Conservation (phyloP, 2,797 vertebrate genomes). For the Erithacus rubecula region DNA sequence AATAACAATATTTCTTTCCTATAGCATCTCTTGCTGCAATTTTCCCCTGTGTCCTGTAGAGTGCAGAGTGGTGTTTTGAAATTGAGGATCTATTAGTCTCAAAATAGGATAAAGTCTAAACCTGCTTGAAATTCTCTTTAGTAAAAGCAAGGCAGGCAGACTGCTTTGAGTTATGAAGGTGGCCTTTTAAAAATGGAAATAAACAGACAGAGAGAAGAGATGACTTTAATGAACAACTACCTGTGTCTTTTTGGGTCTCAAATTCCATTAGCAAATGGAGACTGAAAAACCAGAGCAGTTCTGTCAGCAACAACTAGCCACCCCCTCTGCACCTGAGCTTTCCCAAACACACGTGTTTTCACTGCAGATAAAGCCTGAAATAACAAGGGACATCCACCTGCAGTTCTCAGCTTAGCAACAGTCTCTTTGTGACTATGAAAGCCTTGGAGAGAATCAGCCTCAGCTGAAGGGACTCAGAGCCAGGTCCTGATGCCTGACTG, state of each 20-base stretch:
- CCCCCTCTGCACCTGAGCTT: neutral
- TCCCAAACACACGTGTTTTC: neutral
- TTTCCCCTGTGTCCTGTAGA: conserved; percentile 47
- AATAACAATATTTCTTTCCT: neutral
- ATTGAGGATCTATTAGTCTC: neutral
- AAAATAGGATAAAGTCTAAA: conserved; percentile 7
- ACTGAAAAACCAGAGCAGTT: neutral
- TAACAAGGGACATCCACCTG: neutral
- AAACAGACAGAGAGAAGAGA: conserved; percentile 41
- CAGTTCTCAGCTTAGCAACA: neutral
- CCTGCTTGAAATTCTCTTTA: conserved; percentile 50
- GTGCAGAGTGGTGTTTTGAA: conserved; percentile 67
- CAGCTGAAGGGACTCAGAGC: neutral
- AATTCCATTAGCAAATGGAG: conserved; percentile 31
- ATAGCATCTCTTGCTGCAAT: conserved; percentile 16
- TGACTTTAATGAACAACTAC: conserved; percentile 50
- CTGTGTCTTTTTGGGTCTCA: neutral
- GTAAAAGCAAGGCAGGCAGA: conserved; percentile 15
- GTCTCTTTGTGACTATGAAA: neutral
- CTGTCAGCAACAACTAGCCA: neutral
- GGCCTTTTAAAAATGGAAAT: conserved; percentile 71
- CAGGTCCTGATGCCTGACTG: neutral
- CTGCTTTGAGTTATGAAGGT: conserved; percentile 62
- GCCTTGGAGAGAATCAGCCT: neutral
- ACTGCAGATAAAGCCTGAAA: neutral